Evolutionary conservation across 1,140 invertebrate genomes (phyloP).

Genomic region (Geopemphigus sp.): DNA sequence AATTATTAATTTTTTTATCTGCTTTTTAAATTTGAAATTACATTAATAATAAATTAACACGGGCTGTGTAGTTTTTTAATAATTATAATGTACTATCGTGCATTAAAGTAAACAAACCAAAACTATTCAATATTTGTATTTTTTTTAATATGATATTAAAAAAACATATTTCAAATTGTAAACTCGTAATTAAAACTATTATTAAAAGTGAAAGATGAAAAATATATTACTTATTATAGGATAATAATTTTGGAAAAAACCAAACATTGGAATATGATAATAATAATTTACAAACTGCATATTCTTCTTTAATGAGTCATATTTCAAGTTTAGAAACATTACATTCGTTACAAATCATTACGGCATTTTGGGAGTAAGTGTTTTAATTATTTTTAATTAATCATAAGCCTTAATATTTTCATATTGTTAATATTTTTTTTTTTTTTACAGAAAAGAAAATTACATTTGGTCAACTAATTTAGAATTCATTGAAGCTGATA

Average conservation of each 20-base stretch:
- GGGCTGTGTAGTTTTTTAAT: too few relatives aligned
- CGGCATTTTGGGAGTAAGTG: slow-evolving; percentile 32
- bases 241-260: slow-evolving; percentile 48
- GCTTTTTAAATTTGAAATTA: too few relatives aligned
- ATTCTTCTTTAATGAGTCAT: slow-evolving; percentile 21
- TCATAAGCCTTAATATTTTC: neutral
- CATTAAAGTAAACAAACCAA: too few relatives aligned
- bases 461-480: slow-evolving; percentile 42
- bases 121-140: too few relatives aligned
- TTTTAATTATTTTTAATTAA: neutral
- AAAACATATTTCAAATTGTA: too few relatives aligned
- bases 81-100: too few relatives aligned
- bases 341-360: slow-evolving; percentile 37
- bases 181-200: too few relatives aligned
- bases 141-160: too few relatives aligned
- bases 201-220: too few relatives aligned
- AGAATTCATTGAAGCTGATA: slow-evolving; percentile 36
- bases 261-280: slow-evolving; percentile 42
- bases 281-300: slow-evolving; percentile 35
- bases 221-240: neutral
- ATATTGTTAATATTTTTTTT: neutral
- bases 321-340: slow-evolving; percentile 45
- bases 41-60: too few relatives aligned
- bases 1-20: too few relatives aligned
- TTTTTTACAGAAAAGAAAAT: slow-evolving; percentile 7